Base-by-base conservation (phyloP, 2,888 invertebrate genomes). In the Rotaria magnacalcarata region DNA sequence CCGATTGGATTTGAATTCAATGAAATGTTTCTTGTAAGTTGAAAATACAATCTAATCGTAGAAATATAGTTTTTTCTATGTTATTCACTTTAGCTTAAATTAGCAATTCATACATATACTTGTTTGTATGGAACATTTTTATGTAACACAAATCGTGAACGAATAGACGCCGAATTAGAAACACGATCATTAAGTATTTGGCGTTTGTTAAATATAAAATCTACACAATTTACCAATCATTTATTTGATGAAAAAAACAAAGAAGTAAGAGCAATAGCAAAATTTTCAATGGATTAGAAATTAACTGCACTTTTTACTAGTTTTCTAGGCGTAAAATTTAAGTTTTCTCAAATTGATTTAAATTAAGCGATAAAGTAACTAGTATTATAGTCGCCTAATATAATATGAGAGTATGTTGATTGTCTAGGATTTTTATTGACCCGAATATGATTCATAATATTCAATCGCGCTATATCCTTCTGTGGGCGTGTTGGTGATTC, bases 1-100 rank as follows among this genome's bases (percentile, higher is more conserved):
- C 95, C 96, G 0, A 95, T 95, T 91, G 94, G 94, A 90, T 99
- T 99, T 92, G 95, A 98, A 92, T 97, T 98, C 92, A 86, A 86
- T 80, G 86, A 86, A 85, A 86, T 60, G 41, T 86, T 86, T 80
- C 54, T 86, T 6, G 84, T 84, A 84, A 24, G 84, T 11, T 14
- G n/a, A 58, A n/a, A 43, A 41, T n/a, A 6, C 0, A 8, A 8
- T 50, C 5, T 50, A 50, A 50, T 11, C 2, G 14, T 8, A 8
- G 50, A 50, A 50, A 8, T 8, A 50, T 50, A 50, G 52, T 52
- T 16, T 52, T 52, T 52, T 50, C 50, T 50, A 11, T 14, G 50
- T 54, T 4, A 54, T 54, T 54, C 21, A 21, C 41, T 84, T 54
- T 52, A 84, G 84, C 74, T 86, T 34, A 86, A 86, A 56, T 43